These are phyloP conservation scores for Diceros bicornis DNA, from an alignment of 2,797 vertebrate species.

Conservation along the genomic window DNA sequence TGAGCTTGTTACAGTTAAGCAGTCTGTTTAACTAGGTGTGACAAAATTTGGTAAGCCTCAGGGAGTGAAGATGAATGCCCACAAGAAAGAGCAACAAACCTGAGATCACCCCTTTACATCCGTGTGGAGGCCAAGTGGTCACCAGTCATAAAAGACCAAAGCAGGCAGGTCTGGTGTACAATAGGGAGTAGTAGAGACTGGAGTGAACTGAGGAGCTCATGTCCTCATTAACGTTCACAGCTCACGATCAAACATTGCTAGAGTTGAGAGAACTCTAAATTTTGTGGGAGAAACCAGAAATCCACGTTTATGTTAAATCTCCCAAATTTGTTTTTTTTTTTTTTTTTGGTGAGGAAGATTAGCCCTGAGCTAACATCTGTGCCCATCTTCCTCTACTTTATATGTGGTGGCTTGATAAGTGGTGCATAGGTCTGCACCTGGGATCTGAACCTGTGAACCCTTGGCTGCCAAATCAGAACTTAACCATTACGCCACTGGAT, in stretches of 20 bases:
- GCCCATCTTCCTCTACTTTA: too few species aligned
- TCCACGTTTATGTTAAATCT: not conserved
- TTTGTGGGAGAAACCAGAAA: not conserved
- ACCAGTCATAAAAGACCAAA: not conserved
- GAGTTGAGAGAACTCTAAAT: not conserved
- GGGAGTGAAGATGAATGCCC: not conserved
- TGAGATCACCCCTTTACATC: not conserved
- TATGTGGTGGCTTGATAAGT: too few species aligned
- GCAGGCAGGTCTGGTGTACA: not conserved
- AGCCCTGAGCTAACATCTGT: too few species aligned
- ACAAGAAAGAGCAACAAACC: not conserved
- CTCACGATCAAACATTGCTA: not conserved
- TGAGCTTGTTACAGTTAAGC: not conserved
- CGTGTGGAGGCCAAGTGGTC: not conserved
- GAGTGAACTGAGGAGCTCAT: not conserved
- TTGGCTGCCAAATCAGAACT: too few species aligned
- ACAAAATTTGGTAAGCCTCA: not conserved
- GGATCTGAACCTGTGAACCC: too few species aligned
- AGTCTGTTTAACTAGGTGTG: not conserved
- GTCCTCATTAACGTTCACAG: accelerated
- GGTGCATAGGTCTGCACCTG: too few species aligned
- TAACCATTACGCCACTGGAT: too few species aligned
- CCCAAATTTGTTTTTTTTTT: too few species aligned
- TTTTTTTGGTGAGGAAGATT: too few species aligned
- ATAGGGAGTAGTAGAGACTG: not conserved